Conservation (phyloP, 2,113 vertebrate species). For the Pollimyrus isidori region DNA sequence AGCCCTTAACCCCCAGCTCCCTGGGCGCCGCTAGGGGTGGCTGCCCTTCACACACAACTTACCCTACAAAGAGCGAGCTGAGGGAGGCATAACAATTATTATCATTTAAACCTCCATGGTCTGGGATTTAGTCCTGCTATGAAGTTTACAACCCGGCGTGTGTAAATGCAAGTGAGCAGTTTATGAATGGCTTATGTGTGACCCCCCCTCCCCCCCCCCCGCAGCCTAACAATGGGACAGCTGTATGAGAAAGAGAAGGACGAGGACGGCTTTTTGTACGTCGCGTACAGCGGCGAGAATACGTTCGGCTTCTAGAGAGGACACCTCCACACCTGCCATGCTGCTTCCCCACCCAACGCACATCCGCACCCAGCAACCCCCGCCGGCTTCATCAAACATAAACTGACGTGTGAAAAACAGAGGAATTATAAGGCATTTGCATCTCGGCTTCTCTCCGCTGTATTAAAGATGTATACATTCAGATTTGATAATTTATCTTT, state of each 20-base stretch:
- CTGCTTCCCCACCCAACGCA: conserved; percentile 34
- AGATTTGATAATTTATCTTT: conserved; percentile 26
- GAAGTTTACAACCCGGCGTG: background rate
- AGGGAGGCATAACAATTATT: no score
- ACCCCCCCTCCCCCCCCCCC: conserved; percentile 28
- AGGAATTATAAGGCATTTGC: conserved; percentile 52
- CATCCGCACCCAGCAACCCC: background rate
- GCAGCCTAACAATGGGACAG: conserved; percentile 94
- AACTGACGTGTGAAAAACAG: conserved; percentile 36
- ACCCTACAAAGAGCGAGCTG: no score
- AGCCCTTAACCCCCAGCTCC: no score
- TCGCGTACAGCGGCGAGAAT: conserved; percentile 97
- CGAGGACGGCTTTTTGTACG: conserved; percentile 93
- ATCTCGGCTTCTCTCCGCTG: conserved; percentile 67
- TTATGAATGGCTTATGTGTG: background rate
- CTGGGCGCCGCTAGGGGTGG: no score
- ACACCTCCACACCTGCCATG: conserved; percentile 19
- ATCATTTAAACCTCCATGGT: background rate
- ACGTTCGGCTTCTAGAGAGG: conserved; percentile 78
- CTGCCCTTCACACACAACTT: no score
- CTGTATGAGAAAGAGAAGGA: conserved; percentile 97
- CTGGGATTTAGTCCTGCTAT: background rate
- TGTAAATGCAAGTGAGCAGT: background rate
- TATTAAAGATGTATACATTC: conserved; percentile 54
- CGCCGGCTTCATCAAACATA: conserved; percentile 60